phyloP scores from a whole-genome alignment of 2,113 vertebrate genomes.

The Natator depressus region DNA sequence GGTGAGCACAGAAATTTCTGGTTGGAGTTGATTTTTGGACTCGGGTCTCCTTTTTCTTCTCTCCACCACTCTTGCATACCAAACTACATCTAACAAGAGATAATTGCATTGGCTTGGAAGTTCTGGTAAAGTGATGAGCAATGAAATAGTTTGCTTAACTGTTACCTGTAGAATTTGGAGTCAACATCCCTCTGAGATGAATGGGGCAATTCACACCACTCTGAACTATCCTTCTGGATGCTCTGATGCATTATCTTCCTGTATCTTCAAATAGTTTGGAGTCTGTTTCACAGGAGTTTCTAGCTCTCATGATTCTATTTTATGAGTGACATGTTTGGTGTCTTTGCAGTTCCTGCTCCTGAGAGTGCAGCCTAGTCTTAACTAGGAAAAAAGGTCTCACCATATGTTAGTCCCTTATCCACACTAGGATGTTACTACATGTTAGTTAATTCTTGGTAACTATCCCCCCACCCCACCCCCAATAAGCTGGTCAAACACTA shows the following conservation, averaged over 20 bases:
- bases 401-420: too few relatives aligned
- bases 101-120: accelerated
- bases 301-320: too few relatives aligned
- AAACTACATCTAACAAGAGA: background rate
- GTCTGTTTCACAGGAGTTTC: background rate
- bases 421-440: too few relatives aligned
- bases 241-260: background rate
- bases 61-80: accelerated
- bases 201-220: accelerated
- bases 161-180: background rate
- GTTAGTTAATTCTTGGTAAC: too few relatives aligned
- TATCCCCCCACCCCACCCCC: too few relatives aligned
- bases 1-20: too few relatives aligned
- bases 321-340: background rate
- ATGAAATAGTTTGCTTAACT: accelerated
- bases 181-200: accelerated
- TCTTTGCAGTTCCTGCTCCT: background rate
- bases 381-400: too few relatives aligned
- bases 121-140: accelerated
- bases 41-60: background rate
- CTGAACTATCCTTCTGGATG: background rate
- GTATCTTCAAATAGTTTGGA: background rate
- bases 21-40: background rate
- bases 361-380: background rate
- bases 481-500: too few relatives aligned